Evolutionary conservation across 2,888 invertebrate genomes (phyloP).

Genomic region (Lasioglossum malachurum): DNA sequence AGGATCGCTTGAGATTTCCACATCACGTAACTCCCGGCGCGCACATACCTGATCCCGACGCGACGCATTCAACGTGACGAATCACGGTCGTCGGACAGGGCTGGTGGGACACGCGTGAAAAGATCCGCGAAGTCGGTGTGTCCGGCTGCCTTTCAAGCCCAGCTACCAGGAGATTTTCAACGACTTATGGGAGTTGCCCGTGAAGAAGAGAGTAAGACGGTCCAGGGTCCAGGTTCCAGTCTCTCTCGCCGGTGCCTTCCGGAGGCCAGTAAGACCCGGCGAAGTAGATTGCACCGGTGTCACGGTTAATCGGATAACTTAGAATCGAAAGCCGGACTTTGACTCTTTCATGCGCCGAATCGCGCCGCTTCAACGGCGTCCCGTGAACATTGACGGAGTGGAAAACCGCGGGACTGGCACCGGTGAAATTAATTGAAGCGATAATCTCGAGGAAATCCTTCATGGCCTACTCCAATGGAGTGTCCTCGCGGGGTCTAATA

Average conservation of each 20-base stretch:
- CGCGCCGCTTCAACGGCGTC: slow-evolving; percentile 40
- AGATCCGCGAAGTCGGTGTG: slow-evolving; percentile 59
- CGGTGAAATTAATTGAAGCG: slow-evolving; percentile 53
- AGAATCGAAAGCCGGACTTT: slow-evolving; percentile 72
- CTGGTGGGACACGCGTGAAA: slow-evolving; percentile 66
- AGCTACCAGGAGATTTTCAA: slow-evolving; percentile 70
- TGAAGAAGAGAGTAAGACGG: slow-evolving; percentile 46
- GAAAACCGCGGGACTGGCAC: slow-evolving; percentile 26
- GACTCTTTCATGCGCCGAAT: slow-evolving; percentile 63
- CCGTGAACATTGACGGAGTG: slow-evolving; percentile 22
- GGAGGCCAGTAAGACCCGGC: slow-evolving; percentile 60
- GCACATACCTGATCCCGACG: slow-evolving; percentile 29
- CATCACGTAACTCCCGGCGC: slow-evolving; percentile 45
- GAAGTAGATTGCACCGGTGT: slow-evolving; percentile 78
- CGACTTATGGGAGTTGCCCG: slow-evolving; percentile 60
- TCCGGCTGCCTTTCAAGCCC: slow-evolving; percentile 48
- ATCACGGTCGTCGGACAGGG: slow-evolving; percentile 59
- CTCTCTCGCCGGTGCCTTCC: slow-evolving; percentile 42
- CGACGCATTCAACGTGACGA: slow-evolving; percentile 60
- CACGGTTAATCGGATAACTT: slow-evolving; percentile 79
- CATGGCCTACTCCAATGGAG: slow-evolving; percentile 19
- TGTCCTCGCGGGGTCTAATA: slow-evolving; percentile 29
- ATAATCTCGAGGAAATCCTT: slow-evolving; percentile 51
- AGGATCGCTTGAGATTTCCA: slow-evolving; percentile 46
- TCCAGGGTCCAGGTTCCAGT: slow-evolving; percentile 18